Conservation (phyloP, 2,888 invertebrate genomes). For the Petrophora chlorosata region DNA sequence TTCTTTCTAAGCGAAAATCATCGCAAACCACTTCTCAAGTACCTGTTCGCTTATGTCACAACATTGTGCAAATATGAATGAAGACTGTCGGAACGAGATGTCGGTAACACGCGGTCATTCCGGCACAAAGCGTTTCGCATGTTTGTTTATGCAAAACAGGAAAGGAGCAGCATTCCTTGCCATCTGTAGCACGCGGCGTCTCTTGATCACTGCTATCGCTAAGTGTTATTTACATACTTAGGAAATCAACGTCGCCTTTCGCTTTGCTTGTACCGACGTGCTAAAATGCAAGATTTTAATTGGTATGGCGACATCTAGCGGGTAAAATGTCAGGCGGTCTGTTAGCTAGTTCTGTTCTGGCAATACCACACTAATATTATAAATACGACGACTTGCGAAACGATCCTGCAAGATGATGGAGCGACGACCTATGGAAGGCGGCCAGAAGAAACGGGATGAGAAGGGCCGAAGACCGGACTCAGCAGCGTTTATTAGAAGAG, state of each 20-base stretch:
- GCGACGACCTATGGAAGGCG: no score
- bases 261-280: conserved; percentile 6
- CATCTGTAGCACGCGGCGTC: conserved; percentile 5
- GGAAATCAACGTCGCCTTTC: conserved; percentile 19
- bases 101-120: conserved; percentile 10
- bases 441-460: no score
- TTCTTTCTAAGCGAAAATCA: background rate
- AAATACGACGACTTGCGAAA: no score
- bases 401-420: no score
- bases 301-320: conserved; percentile 10
- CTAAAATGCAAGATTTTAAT: conserved; percentile 4
- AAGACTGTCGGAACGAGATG: conserved; percentile 12
- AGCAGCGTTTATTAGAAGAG: no score
- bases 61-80: conserved; percentile 15
- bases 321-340: no score
- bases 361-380: no score
- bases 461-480: no score
- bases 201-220: conserved; percentile 12
- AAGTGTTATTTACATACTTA: conserved; percentile 14
- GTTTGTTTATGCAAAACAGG: conserved; percentile 21
- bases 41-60: no score
- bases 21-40: background rate
- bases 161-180: conserved; percentile 20
- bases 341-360: no score
- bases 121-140: conserved; percentile 17